A percentile compares a stretch with the other conserved stretches of the same genome.
Conservation (phyloP, 2,888 invertebrate genomes). For the Ectemnius cavifrons region DNA sequence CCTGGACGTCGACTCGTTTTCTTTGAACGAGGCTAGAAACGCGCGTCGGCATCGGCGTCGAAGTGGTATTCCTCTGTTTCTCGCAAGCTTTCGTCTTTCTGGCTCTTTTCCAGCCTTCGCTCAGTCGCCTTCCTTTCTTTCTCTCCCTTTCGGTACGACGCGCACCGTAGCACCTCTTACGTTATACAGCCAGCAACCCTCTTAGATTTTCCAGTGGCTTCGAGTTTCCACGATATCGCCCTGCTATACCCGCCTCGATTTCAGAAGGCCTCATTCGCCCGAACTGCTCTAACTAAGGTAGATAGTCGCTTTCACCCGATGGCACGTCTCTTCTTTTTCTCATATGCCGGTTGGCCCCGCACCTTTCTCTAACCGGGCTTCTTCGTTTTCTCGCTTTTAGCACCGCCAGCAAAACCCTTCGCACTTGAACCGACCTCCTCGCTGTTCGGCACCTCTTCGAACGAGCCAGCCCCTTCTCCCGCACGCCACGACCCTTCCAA, state of each 20-base stretch:
- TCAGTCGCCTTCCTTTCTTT: conserved; percentile 6
- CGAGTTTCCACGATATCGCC: conserved; percentile 41
- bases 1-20: conserved; percentile 44
- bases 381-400: conserved; percentile 44
- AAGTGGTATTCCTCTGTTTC: conserved; percentile 42
- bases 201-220: conserved; percentile 35
- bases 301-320: background rate
- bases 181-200: background rate
- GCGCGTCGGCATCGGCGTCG: conserved; percentile 19
- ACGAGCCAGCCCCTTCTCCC: background rate
- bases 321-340: conserved; percentile 23
- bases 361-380: background rate
- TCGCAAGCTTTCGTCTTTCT: conserved; percentile 11
- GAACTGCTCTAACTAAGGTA: too few relatives aligned
- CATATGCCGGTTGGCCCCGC: conserved; percentile 11
- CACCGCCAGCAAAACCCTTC: conserved; percentile 19
- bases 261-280: too few relatives aligned
- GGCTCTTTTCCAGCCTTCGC: background rate
- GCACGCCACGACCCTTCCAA: conserved; percentile 48
- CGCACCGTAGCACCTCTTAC: too few relatives aligned
- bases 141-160: background rate
- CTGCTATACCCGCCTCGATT: conserved; percentile 25
- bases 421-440: background rate
- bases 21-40: conserved; percentile 34
- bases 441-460: conserved; percentile 5